Base-by-base conservation (phyloP, 2,797 vertebrate genomes). In the Acropternis orthonyx region DNA sequence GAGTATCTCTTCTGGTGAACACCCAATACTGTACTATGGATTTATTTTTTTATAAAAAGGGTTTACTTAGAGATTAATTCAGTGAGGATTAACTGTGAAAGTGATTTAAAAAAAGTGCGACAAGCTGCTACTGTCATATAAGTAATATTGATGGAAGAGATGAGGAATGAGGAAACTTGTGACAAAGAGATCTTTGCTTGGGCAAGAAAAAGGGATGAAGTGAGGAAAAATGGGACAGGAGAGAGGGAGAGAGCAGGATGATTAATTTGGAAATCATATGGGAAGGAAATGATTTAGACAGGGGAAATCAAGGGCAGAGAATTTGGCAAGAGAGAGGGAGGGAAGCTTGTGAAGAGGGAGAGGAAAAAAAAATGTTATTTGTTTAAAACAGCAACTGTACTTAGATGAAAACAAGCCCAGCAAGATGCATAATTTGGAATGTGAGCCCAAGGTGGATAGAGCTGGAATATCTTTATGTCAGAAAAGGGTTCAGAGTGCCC, bases 221-320 rank as follows among this genome's bases (percentile, higher is more conserved):
- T 63, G 41, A 85, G 74, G 54, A 44, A 81, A 92, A 95, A 73
- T 14, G 59, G 62, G 34, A 74, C 30, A 43, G 49, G 48, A 83
- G 34, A 65, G 52, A 88, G 39, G 34, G 54, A 89, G 49, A 28
- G 78, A 92, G 44, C 17, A 52, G 0, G 2, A n/a, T 85, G 52
- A 75, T 66, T 83, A 51, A 86, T 75, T 86, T 83, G 36, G 62
- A 95, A 74, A 58, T 94, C n/a, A 8, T 76, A 79, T 37, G 39
- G 58, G 51, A 91, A 83, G 73, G 76, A 93, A 89, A 34, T 81
- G 46, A 72, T 86, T 86, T 81, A 86, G 69, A 86, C 68, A 93
- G 6, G 52, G 66, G 67, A 94, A 86, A 52, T 41, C 43, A 73
- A 56, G 26, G 66, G 34, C 49, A 21, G 14, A 32, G 85, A 69